Evolutionary conservation across 1,140 invertebrate genomes (phyloP).

Genomic region (Meloidogyne hapla): DNA sequence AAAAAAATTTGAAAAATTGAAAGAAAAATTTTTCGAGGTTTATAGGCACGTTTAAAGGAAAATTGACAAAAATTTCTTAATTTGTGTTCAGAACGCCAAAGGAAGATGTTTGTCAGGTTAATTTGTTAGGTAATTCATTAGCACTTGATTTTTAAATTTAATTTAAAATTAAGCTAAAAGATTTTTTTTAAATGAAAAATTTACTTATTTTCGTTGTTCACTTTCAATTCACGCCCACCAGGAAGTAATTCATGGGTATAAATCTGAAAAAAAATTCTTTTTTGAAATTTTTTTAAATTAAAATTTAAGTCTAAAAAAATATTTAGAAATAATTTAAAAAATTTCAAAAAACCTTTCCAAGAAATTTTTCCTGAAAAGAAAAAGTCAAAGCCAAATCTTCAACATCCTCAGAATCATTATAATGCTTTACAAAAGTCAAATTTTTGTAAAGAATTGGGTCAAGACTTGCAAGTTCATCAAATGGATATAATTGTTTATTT

Average conservation of each 20-base stretch:
- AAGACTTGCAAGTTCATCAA: slow-evolving; percentile 83
- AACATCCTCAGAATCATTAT: slow-evolving; percentile 79
- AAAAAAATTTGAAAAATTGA: slow-evolving; percentile 10
- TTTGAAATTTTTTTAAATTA: neutral
- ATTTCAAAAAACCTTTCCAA: slow-evolving; percentile 79
- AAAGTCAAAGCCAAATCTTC: slow-evolving; percentile 90
- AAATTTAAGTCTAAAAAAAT: neutral
- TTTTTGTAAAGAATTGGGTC: slow-evolving; percentile 93
- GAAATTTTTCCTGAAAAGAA: slow-evolving; percentile 89
- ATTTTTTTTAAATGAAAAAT: slow-evolving; percentile 49
- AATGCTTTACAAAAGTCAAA: slow-evolving; percentile 82
- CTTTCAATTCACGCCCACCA: slow-evolving; percentile 84
- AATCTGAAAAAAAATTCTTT: slow-evolving; percentile 46
- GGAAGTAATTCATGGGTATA: slow-evolving; percentile 74
- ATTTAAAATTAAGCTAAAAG: too few relatives aligned
- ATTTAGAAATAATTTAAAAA: slow-evolving; percentile 66
- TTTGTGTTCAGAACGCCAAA: too few relatives aligned
- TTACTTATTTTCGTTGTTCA: slow-evolving; percentile 95
- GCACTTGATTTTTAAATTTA: too few relatives aligned
- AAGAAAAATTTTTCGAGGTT: slow-evolving; percentile 35
- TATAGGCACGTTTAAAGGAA: too few relatives aligned
- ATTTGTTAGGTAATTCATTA: too few relatives aligned
- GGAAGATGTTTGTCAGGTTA: too few relatives aligned
- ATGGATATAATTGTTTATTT: slow-evolving; percentile 67
- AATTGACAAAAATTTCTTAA: too few relatives aligned